Evolutionary conservation across 2,113 vertebrate genomes (phyloP), one percentile per base, ranked within the genome.

Genomic region (Pedionomus torquatus): DNA sequence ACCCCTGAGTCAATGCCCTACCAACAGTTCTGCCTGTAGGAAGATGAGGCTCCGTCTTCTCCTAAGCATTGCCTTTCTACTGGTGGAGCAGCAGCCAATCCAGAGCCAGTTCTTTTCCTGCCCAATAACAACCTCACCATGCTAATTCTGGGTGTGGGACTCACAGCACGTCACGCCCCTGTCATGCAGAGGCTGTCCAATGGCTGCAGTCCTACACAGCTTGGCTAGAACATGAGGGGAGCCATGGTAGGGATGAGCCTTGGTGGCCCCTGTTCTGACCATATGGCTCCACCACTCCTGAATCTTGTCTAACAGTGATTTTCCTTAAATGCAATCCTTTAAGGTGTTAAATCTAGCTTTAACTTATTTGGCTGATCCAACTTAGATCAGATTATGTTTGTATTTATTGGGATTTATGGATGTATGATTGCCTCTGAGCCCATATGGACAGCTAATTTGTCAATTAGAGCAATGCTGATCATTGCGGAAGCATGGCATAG

Each of bases 331-430:
- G 89, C 88, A 96, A 95, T 97, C 89, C 90, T 95, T 96, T 97
- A 97, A 97, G 91, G 96, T 97, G 95, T 93, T 97, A 97, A 97
- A 96, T 93, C 94, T 96, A 95, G 94, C 97, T 94, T 97, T 96
- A 97, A 96, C 96, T 97, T 98, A 96, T 97, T 97, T 96, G 95
- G 89, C 95, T 98, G 97, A 97, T 98, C 97, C 97, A 97, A 97
- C 86, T 97, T 97, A 98, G 97, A 97, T 98, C 96, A 97, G 97
- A 98, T 98, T 98, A 98, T 97, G 96, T 97, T 97, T 97, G 96
- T 96, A 97, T 98, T 98, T 97, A 97, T 97, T 97, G 96, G 96
- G 97, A 98, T 97, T 98, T 97, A 93, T 96, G 94, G 93, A 85
- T 97, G 95, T 95, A 98, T 97, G 96, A 97, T 95, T 97, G 96